These are phyloP conservation scores for Hoplodrina ambigua DNA, from an alignment of 2,888 invertebrate genomes.

Conservation along the genomic window DNA sequence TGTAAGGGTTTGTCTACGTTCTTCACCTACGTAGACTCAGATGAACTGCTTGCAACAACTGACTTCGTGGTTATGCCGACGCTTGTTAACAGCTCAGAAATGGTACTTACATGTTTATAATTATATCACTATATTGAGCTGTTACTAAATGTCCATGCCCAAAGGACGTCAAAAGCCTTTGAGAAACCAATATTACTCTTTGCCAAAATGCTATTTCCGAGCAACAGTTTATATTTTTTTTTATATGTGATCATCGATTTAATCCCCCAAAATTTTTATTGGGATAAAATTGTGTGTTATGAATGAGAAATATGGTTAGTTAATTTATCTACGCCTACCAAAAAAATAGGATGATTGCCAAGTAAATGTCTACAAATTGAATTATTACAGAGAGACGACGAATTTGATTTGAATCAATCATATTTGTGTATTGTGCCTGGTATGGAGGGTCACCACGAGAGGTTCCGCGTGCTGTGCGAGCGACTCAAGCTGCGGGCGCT, in stretches of 20 bases:
- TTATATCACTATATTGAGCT: neutral
- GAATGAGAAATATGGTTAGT: too few species aligned
- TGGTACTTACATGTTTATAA: constrained; percentile 27
- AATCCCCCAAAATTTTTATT: too few species aligned
- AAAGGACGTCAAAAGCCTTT: neutral
- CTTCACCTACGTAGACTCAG: constrained; percentile 25
- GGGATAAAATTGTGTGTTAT: too few species aligned
- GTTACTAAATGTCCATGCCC: neutral
- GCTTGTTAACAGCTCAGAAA: constrained; percentile 10
- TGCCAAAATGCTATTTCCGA: too few species aligned
- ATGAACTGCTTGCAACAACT: constrained; percentile 42
- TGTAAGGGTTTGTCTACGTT: constrained; percentile 35
- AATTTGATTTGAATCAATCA: constrained; percentile 15
- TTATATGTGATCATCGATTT: too few species aligned
- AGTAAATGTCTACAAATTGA: neutral
- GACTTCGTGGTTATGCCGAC: constrained; percentile 37
- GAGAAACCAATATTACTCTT: neutral
- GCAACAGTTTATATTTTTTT: too few species aligned
- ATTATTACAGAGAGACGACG: constrained; percentile 34
- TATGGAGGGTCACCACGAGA: constrained; percentile 71
- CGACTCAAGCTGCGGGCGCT: constrained; percentile 72
- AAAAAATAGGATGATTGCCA: neutral
- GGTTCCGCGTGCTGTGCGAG: constrained; percentile 69
- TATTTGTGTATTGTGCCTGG: constrained; percentile 74
- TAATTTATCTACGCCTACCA: too few species aligned